Percentiles rank a stretch among this genome's conserved stretches.
Conservation (phyloP, 2,797 vertebrate genomes). For the Ara ararauna region DNA sequence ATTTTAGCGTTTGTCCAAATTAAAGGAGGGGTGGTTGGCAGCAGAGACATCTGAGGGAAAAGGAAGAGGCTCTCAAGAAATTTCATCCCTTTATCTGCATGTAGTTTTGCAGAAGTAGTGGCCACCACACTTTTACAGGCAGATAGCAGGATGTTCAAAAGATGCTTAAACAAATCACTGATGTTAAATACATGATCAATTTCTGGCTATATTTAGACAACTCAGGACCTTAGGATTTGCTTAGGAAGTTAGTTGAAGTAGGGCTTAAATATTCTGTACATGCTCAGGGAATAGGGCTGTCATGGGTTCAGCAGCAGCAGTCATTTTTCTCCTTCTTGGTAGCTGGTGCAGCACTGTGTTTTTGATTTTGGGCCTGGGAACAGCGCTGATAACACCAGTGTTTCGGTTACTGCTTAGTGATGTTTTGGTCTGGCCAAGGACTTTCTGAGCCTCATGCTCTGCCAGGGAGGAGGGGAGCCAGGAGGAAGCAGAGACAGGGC, state of each 20-base stretch:
- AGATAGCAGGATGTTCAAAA: background rate
- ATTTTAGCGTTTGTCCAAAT: background rate
- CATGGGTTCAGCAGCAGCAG: no score
- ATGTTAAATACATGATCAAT: background rate
- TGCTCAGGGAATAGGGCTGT: background rate
- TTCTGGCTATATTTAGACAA: background rate
- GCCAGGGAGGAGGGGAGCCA: no score
- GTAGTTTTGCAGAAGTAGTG: background rate
- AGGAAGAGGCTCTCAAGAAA: background rate
- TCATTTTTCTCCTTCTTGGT: no score
- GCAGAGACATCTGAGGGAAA: background rate
- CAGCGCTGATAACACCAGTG: no score
- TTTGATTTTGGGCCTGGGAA: no score
- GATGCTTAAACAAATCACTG: background rate
- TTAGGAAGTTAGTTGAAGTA: background rate
- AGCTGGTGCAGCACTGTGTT: no score
- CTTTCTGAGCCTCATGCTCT: no score
- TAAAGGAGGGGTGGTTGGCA: background rate
- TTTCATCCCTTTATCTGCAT: background rate
- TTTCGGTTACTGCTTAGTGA: no score
- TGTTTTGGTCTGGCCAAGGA: no score
- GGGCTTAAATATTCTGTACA: background rate
- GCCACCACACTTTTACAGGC: background rate
- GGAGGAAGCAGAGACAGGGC: no score
- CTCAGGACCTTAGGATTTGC: background rate